Percentiles rank a stretch among this genome's conserved stretches.
Conservation (phyloP, 2,113 vertebrate genomes). For the Isichthys henryi region DNA sequence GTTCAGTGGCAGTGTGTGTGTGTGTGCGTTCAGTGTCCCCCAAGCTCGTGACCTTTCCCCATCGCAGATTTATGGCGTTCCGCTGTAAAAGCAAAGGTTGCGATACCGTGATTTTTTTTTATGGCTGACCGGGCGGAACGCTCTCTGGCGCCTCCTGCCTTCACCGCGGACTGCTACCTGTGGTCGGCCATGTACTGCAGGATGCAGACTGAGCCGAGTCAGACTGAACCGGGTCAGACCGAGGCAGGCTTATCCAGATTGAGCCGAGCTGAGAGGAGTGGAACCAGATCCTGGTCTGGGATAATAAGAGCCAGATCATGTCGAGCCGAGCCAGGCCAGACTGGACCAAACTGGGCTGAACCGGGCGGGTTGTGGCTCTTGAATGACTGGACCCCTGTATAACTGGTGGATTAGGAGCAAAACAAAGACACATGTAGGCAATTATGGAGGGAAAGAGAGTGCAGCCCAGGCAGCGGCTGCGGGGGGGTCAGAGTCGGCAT, state of each 20-base stretch:
- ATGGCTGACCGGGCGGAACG: constrained; percentile 18
- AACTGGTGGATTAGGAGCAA: constrained; percentile 35
- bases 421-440: constrained; percentile 40
- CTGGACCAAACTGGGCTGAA: constrained; percentile 16
- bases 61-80: constrained; percentile 34
- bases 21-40: constrained; percentile 22
- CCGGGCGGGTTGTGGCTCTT: constrained; percentile 11
- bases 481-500: not conserved
- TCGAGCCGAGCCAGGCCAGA: not conserved
- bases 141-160: not conserved
- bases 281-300: not conserved
- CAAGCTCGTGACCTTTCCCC: constrained; percentile 33
- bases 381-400: constrained; percentile 34
- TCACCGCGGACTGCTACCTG: constrained; percentile 28
- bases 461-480: not conserved
- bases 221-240: not conserved
- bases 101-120: constrained; percentile 39
- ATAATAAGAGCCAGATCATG: not conserved
- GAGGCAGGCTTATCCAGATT: not conserved
- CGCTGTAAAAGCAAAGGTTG: constrained; percentile 42
- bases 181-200: constrained; percentile 21
- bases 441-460: constrained; percentile 28
- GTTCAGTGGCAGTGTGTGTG: not conserved
- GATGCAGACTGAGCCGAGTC: not conserved
- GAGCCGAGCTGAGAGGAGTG: not conserved